phyloP scores from a whole-genome alignment of 2,888 invertebrate genomes.

The Spodoptera picta region DNA sequence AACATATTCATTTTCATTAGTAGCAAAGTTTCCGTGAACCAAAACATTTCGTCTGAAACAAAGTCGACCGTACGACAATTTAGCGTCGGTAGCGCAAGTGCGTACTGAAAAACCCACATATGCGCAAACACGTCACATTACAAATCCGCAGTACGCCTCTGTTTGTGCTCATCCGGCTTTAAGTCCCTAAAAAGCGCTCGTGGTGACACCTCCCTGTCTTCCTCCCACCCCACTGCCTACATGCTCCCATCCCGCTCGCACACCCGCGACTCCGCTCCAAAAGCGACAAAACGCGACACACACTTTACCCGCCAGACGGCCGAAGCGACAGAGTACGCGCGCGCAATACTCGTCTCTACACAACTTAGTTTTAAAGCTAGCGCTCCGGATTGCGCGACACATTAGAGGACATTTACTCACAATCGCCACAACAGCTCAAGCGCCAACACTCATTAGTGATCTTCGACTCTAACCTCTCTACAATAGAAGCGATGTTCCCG shows the following conservation, averaged over 20 bases:
- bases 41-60: constrained; percentile 40
- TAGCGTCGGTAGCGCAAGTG: constrained; percentile 60
- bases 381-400: constrained; percentile 84
- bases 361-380: constrained; percentile 74
- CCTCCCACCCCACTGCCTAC: constrained; percentile 73
- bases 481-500: constrained; percentile 50
- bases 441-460: constrained; percentile 35
- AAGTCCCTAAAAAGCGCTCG: constrained; percentile 83
- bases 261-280: constrained; percentile 72
- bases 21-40: constrained; percentile 38
- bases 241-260: constrained; percentile 77
- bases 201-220: constrained; percentile 86
- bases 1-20: constrained; percentile 37
- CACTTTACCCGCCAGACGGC: constrained; percentile 71
- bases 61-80: constrained; percentile 42
- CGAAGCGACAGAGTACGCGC: constrained; percentile 71
- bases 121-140: constrained; percentile 79
- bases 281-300: constrained; percentile 85
- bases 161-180: constrained; percentile 78
- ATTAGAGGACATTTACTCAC: constrained; percentile 83
- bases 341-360: constrained; percentile 76
- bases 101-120: constrained; percentile 73
- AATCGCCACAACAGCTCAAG: constrained; percentile 66
- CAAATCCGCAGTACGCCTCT: constrained; percentile 75
- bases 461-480: constrained; percentile 46